phyloP scores from a whole-genome alignment of 2,888 invertebrate genomes.

The Branchellion lobata region DNA sequence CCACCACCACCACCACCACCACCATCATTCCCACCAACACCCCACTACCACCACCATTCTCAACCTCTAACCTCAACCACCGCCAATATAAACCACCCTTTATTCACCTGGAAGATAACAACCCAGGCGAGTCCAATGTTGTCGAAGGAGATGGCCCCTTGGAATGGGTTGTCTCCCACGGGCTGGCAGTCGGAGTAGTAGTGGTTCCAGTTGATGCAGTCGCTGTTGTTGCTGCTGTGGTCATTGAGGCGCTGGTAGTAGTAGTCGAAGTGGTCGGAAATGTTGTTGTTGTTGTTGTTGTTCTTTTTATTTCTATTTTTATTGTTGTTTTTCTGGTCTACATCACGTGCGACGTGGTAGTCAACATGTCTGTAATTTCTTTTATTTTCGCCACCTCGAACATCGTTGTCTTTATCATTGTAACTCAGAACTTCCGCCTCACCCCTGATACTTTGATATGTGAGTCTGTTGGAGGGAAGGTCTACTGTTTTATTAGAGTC shows the following conservation, averaged over 20 bases:
- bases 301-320: not conserved
- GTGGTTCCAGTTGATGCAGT: not conserved
- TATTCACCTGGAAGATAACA: constrained; percentile 88
- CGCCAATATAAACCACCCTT: not conserved
- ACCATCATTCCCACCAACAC: no score
- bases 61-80: not conserved
- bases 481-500: no score
- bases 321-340: not conserved
- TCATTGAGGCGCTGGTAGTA: constrained; percentile 6
- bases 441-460: no score
- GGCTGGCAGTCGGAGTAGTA: constrained; percentile 62
- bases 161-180: constrained; percentile 92
- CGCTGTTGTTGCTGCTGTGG: constrained; percentile 8
- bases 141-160: constrained; percentile 98
- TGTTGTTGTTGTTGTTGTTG: constrained; percentile 6
- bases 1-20: no score
- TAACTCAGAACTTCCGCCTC: no score
- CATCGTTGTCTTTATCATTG: no score
- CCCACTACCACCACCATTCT: not conserved
- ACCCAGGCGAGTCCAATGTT: constrained; percentile 99
- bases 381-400: no score
- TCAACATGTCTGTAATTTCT: no score
- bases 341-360: not conserved
- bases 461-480: no score
- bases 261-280: not conserved